Evolutionary conservation across 2,797 vertebrate genomes (phyloP).

Genomic region (Falco columbarius): DNA sequence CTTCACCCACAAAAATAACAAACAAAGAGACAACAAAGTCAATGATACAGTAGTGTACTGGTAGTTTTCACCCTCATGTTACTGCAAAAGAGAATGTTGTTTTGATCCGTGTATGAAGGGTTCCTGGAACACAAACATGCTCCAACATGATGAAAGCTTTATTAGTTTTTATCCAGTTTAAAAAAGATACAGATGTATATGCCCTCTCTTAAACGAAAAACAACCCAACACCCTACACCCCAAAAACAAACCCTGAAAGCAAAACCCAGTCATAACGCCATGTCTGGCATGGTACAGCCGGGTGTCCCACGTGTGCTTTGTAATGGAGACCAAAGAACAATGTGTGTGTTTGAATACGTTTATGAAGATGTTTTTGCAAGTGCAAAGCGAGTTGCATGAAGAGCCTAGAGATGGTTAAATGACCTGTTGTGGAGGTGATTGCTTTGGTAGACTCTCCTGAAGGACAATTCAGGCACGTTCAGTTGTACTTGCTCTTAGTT

Average conservation of each 20-base stretch:
- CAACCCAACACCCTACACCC: not conserved
- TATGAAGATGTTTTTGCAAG: not conserved
- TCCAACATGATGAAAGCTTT: conserved; percentile 22
- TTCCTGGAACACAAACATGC: conserved; percentile 21
- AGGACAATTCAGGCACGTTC: not conserved
- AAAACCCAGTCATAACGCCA: not conserved
- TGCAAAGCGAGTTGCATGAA: not conserved
- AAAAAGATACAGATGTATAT: not conserved
- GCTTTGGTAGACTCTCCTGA: not conserved
- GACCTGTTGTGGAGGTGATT: not conserved
- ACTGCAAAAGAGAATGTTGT: conserved; percentile 11
- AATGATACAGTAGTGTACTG: conserved; percentile 9
- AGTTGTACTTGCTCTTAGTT: not conserved
- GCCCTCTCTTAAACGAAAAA: not conserved
- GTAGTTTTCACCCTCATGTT: conserved; percentile 28
- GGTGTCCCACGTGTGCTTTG: not conserved
- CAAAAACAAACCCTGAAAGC: not conserved
- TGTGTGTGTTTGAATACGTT: rapidly evolving
- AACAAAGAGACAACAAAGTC: not conserved
- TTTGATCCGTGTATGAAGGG: not conserved
- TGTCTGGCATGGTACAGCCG: not conserved
- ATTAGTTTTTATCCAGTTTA: conserved; percentile 5
- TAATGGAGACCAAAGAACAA: not conserved
- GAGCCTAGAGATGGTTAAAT: not conserved
- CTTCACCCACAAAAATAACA: conserved; percentile 41